Evolutionary conservation across 2,888 invertebrate species (phyloP).

Genomic region (Endomychus coccineus): DNA sequence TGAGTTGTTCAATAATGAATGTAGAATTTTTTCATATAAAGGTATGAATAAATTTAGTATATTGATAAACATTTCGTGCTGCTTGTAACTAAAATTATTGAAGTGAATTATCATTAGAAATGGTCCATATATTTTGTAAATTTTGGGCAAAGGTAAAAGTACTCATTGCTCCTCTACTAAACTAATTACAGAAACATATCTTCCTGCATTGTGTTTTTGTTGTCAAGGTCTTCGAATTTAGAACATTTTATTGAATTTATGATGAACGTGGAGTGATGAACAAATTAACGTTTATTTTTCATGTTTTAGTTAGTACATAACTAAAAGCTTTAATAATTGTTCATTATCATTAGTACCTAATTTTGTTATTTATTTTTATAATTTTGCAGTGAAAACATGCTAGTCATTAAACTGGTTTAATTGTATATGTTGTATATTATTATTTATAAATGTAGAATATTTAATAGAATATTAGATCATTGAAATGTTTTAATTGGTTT

Average conservation of each 20-base stretch:
- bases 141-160: too few species aligned
- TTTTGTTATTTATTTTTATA: slow-evolving; percentile 36
- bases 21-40: too few species aligned
- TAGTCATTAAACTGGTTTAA: slow-evolving; percentile 41
- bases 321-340: slow-evolving; percentile 23
- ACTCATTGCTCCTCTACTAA: too few species aligned
- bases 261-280: too few species aligned
- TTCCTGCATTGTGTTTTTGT: slow-evolving; percentile 37
- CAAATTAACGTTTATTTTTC: too few species aligned
- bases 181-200: slow-evolving; percentile 35
- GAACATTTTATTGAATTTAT: slow-evolving; percentile 11
- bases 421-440: slow-evolving; percentile 40
- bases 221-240: slow-evolving; percentile 39
- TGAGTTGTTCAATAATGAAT: too few species aligned
- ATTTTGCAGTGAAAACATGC: slow-evolving; percentile 38
- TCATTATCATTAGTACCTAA: slow-evolving; percentile 21
- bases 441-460: slow-evolving; percentile 32
- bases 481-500: too few species aligned
- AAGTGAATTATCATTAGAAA: too few species aligned
- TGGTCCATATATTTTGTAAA: too few species aligned
- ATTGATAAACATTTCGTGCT: too few species aligned
- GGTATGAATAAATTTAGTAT: too few species aligned
- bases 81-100: too few species aligned
- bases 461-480: neutral
- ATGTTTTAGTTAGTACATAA: slow-evolving; percentile 4